phyloP scores from a whole-genome alignment of 2,888 invertebrate genomes.

The Eupeodes luniger region DNA sequence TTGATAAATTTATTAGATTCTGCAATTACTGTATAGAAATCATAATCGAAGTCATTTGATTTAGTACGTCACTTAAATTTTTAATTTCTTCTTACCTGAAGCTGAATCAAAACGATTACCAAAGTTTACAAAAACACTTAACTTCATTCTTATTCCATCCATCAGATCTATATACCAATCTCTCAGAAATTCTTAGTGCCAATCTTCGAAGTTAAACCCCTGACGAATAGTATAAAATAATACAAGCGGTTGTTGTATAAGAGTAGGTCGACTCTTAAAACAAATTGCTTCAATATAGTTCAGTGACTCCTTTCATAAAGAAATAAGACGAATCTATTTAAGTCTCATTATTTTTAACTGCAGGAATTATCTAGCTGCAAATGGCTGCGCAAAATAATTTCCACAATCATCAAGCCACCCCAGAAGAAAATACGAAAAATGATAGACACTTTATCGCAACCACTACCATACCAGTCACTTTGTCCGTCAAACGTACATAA shows the following conservation, averaged over 20 bases:
- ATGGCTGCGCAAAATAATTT: conserved; percentile 73
- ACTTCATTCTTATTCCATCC: not conserved
- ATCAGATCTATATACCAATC: not conserved
- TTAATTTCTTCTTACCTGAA: not conserved
- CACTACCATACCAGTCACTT: conserved; percentile 3
- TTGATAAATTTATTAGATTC: too few relatives aligned
- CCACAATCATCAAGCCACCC: conserved; percentile 56
- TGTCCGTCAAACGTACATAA: not conserved
- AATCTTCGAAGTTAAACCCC: conserved; percentile 29
- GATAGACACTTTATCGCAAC: conserved; percentile 71
- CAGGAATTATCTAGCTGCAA: conserved; percentile 74
- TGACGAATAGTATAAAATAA: not conserved
- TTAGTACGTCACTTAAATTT: too few relatives aligned
- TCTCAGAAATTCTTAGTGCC: not conserved
- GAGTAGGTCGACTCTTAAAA: conserved; percentile 39
- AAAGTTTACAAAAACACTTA: conserved; percentile 1
- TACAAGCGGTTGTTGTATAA: not conserved
- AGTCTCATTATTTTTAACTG: conserved; percentile 77
- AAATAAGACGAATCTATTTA: conserved; percentile 77
- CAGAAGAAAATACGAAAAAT: conserved; percentile 65
- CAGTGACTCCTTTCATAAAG: conserved; percentile 72
- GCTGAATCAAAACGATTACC: conserved; percentile 2
- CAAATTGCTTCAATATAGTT: conserved; percentile 72
- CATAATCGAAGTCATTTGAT: too few relatives aligned
- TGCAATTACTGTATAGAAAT: too few relatives aligned